Percentiles rank a stretch among this genome's conserved stretches.
Evolutionary conservation across 2,113 vertebrate genomes (phyloP).

Genomic region (Ahaetulla prasina): DNA sequence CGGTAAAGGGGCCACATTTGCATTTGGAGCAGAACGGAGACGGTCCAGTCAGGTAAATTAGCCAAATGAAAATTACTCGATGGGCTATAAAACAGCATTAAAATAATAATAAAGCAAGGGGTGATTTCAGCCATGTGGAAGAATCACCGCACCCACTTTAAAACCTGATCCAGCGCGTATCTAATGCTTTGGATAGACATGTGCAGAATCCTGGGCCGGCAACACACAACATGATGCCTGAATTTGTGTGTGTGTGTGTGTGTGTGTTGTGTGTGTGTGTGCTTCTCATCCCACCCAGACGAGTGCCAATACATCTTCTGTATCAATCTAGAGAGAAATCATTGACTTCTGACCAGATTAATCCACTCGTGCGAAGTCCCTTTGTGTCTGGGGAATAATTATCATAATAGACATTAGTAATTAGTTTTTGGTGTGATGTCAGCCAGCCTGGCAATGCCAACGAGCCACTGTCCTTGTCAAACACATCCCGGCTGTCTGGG

Average conservation of each 20-base stretch:
- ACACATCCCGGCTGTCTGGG: constrained; percentile 60
- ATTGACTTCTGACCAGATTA: constrained; percentile 22
- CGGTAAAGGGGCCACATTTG: not conserved
- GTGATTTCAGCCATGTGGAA: not conserved
- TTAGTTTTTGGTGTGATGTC: constrained; percentile 76
- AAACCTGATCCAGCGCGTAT: not conserved
- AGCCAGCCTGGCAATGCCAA: constrained; percentile 69
- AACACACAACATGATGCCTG: not conserved
- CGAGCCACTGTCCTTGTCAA: constrained; percentile 64
- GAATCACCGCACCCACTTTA: not conserved
- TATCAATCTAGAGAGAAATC: constrained; percentile 30
- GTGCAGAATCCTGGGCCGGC: not conserved
- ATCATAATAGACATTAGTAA: constrained; percentile 63
- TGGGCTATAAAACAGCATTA: not conserved
- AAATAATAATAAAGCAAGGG: too few relatives aligned
- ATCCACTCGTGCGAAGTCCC: constrained; percentile 51
- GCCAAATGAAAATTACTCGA: not conserved
- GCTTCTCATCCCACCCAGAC: not conserved
- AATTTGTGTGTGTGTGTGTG: too few relatives aligned
- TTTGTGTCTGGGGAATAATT: constrained; percentile 56
- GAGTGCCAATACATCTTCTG: not conserved
- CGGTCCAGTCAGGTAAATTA: not conserved
- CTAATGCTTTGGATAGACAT: not conserved
- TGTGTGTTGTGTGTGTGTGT: not conserved
- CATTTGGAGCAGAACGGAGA: not conserved